Evolutionary conservation across 2,888 invertebrate genomes (phyloP), one percentile per base, ranked within the genome.

Genomic region (Synanthedon tipuliformis): DNA sequence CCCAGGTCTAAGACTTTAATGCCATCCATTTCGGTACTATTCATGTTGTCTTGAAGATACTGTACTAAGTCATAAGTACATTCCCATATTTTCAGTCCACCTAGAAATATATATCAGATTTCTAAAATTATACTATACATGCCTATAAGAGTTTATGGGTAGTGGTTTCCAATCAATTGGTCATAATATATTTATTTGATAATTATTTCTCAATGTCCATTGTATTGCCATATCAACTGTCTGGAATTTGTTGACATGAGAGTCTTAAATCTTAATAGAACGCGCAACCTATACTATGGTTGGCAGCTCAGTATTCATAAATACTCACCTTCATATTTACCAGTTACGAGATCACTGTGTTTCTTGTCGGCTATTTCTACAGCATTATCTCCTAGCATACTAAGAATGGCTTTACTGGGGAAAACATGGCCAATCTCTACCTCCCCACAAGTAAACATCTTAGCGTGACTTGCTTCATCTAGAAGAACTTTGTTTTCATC

Each of bases 41-140:
- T 55, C 53, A 68, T 55, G 59, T 76, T 68, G 40, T 73, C 68
- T 4, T 82, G 66, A 41, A 97, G 73, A 74, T 92, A 95, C 56
- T 90, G 76, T 41, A 93, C 79, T 53, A 98, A 78, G 75, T 98
- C 97, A 64, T 90, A 87, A 4, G 96, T 95, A 69, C 97, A 96
- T 85, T 98, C 98, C 98, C 98, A 98, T 56, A 97, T 91, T 89
- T 98, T 98, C 40, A 97, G 88, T 10, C 98, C 98, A 64, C 98
- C 97, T 96, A 67, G 51, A 54, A 45, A 54, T 45, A 23, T 45
- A 34, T 10, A 34, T 34, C 10, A 3, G 34, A 34, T 34, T 34
- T 34, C 34, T 34, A 3, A 34, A 34, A 34, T 34, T 34, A 34
- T 34, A 34, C 34, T 34, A 8, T 34, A 8, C 27, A 27, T 34